These are phyloP conservation scores for Cerastis rubricosa DNA, from an alignment of 2,888 invertebrate genomes.

Conservation along the genomic window DNA sequence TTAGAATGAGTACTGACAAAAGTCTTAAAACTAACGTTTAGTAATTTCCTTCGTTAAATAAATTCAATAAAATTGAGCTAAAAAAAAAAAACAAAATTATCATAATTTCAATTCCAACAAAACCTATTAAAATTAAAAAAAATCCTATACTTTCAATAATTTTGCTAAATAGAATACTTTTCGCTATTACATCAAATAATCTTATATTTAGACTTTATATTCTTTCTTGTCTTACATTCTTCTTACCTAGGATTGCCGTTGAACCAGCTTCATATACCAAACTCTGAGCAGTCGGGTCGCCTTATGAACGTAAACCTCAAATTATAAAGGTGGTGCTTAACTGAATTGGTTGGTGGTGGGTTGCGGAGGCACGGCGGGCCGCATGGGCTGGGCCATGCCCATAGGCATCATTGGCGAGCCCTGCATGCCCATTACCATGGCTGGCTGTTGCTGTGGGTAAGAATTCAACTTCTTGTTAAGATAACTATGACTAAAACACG, in stretches of 20 bases:
- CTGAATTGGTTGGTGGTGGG: conserved; percentile 87
- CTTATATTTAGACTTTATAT: conserved; percentile 39
- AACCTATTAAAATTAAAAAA: conserved; percentile 41
- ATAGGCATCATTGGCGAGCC: conserved; percentile 84
- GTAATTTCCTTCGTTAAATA: conserved; percentile 50
- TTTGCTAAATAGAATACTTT: conserved; percentile 63
- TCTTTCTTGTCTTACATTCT: conserved; percentile 34
- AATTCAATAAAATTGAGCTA: conserved; percentile 65
- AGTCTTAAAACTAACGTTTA: conserved; percentile 58
- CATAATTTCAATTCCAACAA: conserved; percentile 66
- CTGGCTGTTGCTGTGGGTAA: conserved; percentile 86
- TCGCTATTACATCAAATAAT: conserved; percentile 44
- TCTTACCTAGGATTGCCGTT: conserved; percentile 5
- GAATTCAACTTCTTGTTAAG: conserved; percentile 31
- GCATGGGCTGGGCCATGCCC: conserved; percentile 83
- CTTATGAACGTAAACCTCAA: conserved; percentile 66
- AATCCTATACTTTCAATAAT: conserved; percentile 56
- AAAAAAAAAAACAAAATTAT: conserved; percentile 53
- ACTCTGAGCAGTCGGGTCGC: conserved; percentile 63
- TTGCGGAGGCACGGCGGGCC: conserved; percentile 84
- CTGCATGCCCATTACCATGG: conserved; percentile 88
- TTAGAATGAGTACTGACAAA: conserved; percentile 39
- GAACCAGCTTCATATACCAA: conserved; percentile 38
- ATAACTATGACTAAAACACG: conserved; percentile 8
- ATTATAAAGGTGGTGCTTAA: conserved; percentile 75